Evolutionary conservation across 2,797 vertebrate species (phyloP), one percentile per base, ranked within the genome.

Genomic region (Masticophis lateralis): DNA sequence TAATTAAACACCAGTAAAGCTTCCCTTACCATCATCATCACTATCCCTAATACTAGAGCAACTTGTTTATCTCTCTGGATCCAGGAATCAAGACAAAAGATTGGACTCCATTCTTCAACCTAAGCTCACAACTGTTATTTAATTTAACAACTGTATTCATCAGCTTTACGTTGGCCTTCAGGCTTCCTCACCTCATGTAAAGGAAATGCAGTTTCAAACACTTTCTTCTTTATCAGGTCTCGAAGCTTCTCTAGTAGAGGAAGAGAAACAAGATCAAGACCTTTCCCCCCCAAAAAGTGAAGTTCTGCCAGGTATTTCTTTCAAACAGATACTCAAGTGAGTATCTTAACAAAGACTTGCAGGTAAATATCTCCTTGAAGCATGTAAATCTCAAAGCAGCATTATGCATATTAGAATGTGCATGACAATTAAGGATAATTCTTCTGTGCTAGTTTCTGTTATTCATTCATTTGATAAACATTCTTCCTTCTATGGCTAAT

Each of bases 141-240:
- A 87, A 56, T 66, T 66, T 55, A 22, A 92, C 37, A 32, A 1
- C n/a, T 87, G 43, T 16, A 66, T 66, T 27, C 0, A 16, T 32
- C 22, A 27, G 1, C 2, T 59, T 47, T 74, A 37, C 16, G 25
- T 37, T 86, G 88, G 27, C 37, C 56, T 56, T 43, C 47, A 57
- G 10, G 20, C 27, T 69, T 61, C 55, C 93, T 96, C 94, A 99
- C 99, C 98, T 98, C 97, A 32, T 99, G 99, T 95, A 99, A 97
- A 88, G 99, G 98, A 94, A 99, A 99, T 4, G 90, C 96, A 12
- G 98, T 91, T 94, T 99, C 98, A 91, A 99, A 99, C 92, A 99
- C 98, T 5, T 98, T 98, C 9, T 95, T 95, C 92, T 97, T 98
- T 94, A 98, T 94, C 87, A 99, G 97, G n/a, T 98, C 96, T 0